A percentile compares a stretch with the other conserved stretches of the same genome.
Evolutionary conservation across 1,140 invertebrate species (phyloP).

Genomic region (Nylanderia fulva): DNA sequence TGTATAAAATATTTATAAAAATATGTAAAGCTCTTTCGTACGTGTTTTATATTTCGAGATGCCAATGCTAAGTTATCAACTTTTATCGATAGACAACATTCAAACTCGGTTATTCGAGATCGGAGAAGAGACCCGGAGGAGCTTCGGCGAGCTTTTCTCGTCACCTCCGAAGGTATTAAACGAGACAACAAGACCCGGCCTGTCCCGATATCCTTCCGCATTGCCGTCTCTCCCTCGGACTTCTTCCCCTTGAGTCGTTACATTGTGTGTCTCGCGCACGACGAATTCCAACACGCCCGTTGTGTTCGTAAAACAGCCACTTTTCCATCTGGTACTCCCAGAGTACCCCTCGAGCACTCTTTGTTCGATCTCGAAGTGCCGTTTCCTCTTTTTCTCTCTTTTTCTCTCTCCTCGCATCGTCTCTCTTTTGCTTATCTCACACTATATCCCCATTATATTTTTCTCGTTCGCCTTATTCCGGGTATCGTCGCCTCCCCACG

Average conservation of each 20-base stretch:
- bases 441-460: conserved; percentile 48
- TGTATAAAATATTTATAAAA: background rate
- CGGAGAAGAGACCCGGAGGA: conserved; percentile 18
- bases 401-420: conserved; percentile 30
- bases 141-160: conserved; percentile 43
- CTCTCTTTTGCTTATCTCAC: background rate
- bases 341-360: conserved; percentile 77
- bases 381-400: background rate
- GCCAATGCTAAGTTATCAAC: background rate
- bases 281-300: conserved; percentile 69
- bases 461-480: conserved; percentile 9
- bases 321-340: conserved; percentile 72
- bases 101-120: background rate
- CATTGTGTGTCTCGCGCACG: conserved; percentile 75
- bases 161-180: conserved; percentile 55
- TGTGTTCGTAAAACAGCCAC: conserved; percentile 80
- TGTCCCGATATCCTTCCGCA: conserved; percentile 43
- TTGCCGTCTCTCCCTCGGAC: conserved; percentile 52
- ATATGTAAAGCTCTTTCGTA: background rate
- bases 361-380: conserved; percentile 76
- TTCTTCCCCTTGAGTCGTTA: conserved; percentile 68
- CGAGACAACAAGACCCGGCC: conserved; percentile 36
- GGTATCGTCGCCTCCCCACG: background rate
- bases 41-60: background rate
- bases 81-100: conserved; percentile 10